Conservation (phyloP, 1,140 invertebrate genomes). For the Lamellibrachia luymesi region DNA sequence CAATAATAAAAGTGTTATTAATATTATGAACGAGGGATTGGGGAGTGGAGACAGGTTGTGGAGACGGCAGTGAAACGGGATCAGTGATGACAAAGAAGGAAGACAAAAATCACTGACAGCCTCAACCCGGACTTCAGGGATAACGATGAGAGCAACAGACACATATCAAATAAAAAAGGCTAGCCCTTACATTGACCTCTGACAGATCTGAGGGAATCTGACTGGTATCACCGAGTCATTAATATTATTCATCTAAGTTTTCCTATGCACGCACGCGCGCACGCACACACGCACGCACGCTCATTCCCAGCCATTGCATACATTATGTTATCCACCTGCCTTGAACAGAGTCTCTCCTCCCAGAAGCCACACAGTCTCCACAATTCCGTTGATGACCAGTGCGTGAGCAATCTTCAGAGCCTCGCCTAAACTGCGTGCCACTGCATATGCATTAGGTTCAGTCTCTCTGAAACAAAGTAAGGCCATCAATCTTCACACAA, state of each 20-base stretch:
- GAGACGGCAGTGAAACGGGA: no score
- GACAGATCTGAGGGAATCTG: neutral
- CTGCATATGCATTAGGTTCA: constrained; percentile 8
- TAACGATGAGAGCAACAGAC: no score
- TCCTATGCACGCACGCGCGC: neutral
- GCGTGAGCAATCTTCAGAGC: neutral
- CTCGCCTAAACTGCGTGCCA: constrained; percentile 14
- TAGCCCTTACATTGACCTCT: neutral
- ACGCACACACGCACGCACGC: neutral
- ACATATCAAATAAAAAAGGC: neutral
- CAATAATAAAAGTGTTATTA: neutral
- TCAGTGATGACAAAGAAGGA: no score
- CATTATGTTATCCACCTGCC: neutral
- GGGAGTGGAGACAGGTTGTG: no score
- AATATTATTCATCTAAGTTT: neutral
- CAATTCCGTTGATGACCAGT: neutral
- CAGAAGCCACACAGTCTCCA: constrained; percentile 18
- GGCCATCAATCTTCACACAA: neutral
- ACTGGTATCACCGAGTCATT: neutral
- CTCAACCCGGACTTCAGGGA: no score
- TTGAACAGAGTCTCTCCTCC: constrained; percentile 19
- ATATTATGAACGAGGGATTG: neutral
- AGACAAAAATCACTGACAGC: no score
- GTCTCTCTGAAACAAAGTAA: neutral
- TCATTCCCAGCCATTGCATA: no score